phyloP scores from a whole-genome alignment of 2,888 invertebrate genomes.

The Hyles lineata region DNA sequence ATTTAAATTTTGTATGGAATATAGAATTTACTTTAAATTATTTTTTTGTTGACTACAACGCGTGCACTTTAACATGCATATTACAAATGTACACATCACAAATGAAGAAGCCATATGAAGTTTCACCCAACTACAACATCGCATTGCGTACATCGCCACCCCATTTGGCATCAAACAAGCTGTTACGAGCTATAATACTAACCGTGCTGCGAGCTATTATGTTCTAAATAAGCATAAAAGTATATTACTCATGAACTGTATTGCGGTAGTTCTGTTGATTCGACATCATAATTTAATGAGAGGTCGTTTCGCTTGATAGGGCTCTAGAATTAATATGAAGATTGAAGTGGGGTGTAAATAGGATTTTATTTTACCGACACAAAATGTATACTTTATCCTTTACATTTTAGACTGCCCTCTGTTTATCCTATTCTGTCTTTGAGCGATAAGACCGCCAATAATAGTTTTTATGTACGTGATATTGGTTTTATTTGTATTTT shows the following conservation, averaged over 20 bases:
- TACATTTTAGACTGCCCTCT: no score
- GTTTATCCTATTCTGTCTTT: no score
- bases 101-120: background rate
- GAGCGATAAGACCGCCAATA: no score
- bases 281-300: slow-evolving; percentile 29
- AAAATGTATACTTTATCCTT: no score
- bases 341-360: background rate
- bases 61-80: no score
- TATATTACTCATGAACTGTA: slow-evolving; percentile 35
- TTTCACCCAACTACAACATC: background rate
- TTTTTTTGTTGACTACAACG: no score
- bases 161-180: slow-evolving; percentile 35
- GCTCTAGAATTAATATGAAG: background rate
- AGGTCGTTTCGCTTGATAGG: background rate
- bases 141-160: background rate
- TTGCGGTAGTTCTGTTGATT: slow-evolving; percentile 19
- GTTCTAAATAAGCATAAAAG: slow-evolving; percentile 23
- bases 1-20: no score
- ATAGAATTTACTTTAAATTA: no score
- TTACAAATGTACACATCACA: no score
- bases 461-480: no score
- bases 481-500: no score
- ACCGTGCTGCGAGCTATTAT: slow-evolving; percentile 28
- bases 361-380: no score
- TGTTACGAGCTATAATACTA: slow-evolving; percentile 39